A percentile compares a stretch with the other conserved stretches of the same genome.
These are phyloP conservation scores for Drosophila sordidula DNA, from an alignment of 2,888 invertebrate genomes.

Conservation along the genomic window DNA sequence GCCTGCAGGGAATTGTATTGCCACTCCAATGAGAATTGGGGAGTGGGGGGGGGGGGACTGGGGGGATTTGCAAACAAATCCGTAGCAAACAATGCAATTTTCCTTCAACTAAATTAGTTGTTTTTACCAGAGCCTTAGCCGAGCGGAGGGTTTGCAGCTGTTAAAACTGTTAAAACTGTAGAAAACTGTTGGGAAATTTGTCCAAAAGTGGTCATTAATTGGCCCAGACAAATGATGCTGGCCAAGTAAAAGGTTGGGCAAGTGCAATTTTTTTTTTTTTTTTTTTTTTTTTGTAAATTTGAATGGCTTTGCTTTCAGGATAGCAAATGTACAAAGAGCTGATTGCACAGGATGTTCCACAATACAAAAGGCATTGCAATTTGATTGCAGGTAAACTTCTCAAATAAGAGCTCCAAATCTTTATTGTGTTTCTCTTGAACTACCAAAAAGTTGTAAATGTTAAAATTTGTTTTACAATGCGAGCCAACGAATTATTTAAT, in stretches of 20 bases:
- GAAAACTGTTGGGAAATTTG: conserved; percentile 49
- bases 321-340: neutral
- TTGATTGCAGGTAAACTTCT: neutral
- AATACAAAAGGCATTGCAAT: neutral
- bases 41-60: neutral
- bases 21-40: conserved; percentile 14
- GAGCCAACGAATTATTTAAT: too few species aligned
- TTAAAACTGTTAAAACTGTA: conserved; percentile 17
- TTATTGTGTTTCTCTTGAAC: too few species aligned
- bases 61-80: conserved; percentile 29
- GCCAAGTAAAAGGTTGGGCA: neutral
- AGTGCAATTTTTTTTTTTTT: conserved; percentile 1
- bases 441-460: neutral
- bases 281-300: conserved; percentile 13
- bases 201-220: conserved; percentile 64
- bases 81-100: conserved; percentile 68
- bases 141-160: neutral
- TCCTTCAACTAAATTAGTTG: conserved; percentile 64
- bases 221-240: conserved; percentile 37
- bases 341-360: neutral
- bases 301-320: neutral
- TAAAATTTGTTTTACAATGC: too few species aligned
- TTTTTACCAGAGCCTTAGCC: conserved; percentile 14
- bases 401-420: neutral
- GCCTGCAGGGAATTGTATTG: conserved; percentile 62